These are phyloP conservation scores for Macroramphosus scolopax DNA, from an alignment of 2,797 vertebrate species.

Conservation along the genomic window DNA sequence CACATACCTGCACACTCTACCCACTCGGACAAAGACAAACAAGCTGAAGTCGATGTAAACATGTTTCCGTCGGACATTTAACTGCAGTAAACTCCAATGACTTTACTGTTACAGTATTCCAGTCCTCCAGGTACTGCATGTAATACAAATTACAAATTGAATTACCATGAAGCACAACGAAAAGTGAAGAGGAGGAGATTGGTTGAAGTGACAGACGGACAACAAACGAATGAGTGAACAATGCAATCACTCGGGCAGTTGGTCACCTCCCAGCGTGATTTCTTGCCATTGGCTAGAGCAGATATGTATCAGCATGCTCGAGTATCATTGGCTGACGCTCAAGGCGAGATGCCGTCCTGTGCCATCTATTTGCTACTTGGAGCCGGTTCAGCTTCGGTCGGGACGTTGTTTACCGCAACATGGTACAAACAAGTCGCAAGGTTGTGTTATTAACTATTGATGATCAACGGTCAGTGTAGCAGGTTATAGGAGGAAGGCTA, in stretches of 20 bases:
- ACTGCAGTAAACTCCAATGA: too few species aligned
- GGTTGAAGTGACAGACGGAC: conserved; percentile 50
- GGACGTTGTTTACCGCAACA: too few species aligned
- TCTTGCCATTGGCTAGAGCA: conserved; percentile 27
- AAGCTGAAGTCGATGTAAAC: too few species aligned
- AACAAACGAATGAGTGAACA: conserved; percentile 56
- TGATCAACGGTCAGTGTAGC: too few species aligned
- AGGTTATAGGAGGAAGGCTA: too few species aligned
- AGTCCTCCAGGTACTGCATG: not conserved
- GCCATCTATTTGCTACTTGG: too few species aligned
- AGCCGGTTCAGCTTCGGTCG: too few species aligned
- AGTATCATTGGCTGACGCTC: conserved; percentile 16
- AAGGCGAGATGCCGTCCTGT: too few species aligned
- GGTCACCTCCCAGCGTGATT: conserved; percentile 45
- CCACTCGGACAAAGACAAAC: too few species aligned
- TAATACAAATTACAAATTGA: not conserved
- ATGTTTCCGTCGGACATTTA: too few species aligned
- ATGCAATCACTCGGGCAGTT: conserved; percentile 39
- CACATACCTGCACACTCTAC: not conserved
- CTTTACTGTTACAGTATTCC: not conserved
- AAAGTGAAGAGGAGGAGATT: not conserved
- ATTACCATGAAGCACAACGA: not conserved
- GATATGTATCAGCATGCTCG: conserved; percentile 16
- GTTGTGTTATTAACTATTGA: too few species aligned
- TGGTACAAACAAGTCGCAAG: too few species aligned